Percentiles rank a stretch among this genome's conserved stretches.
Evolutionary conservation across 2,888 invertebrate genomes (phyloP).

Genomic region (Drosophila suboccidentalis): DNA sequence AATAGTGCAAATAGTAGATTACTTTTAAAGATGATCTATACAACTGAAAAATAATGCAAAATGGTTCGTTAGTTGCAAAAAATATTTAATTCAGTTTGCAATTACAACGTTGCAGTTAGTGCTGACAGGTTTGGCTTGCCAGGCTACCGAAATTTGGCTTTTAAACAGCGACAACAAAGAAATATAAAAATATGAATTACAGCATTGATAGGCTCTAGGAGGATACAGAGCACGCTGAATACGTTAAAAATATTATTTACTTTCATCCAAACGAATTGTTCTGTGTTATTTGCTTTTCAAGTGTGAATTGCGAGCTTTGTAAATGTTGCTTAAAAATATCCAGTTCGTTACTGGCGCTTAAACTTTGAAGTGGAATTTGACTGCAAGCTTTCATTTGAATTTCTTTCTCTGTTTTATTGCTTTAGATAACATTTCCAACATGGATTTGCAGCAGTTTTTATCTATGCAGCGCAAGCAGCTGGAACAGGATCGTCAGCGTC

Average conservation of each 20-base stretch:
- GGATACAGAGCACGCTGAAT: background rate
- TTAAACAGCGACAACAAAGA: background rate
- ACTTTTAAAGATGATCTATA: background rate
- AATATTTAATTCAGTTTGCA: background rate
- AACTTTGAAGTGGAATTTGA: background rate
- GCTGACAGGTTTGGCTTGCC: background rate
- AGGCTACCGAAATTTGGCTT: background rate
- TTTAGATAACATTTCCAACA: constrained; percentile 29
- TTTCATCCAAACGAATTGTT: too few relatives aligned
- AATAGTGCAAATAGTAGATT: constrained; percentile 1
- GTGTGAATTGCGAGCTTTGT: background rate
- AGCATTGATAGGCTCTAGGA: background rate
- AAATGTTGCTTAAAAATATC: background rate
- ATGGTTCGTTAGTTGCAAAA: background rate
- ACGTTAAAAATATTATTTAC: too few relatives aligned
- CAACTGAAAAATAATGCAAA: constrained; percentile 1
- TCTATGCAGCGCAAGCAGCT: constrained; percentile 65
- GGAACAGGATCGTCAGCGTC: constrained; percentile 63
- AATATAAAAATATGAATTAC: background rate
- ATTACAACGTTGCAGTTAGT: background rate
- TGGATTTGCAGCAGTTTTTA: constrained; percentile 78
- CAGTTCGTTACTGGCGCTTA: too few relatives aligned
- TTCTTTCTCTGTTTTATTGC: background rate
- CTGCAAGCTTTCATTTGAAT: too few relatives aligned
- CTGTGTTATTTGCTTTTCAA: background rate